Evolutionary conservation across 1,140 invertebrate species (phyloP).

Genomic region (Babylonia areolata): DNA sequence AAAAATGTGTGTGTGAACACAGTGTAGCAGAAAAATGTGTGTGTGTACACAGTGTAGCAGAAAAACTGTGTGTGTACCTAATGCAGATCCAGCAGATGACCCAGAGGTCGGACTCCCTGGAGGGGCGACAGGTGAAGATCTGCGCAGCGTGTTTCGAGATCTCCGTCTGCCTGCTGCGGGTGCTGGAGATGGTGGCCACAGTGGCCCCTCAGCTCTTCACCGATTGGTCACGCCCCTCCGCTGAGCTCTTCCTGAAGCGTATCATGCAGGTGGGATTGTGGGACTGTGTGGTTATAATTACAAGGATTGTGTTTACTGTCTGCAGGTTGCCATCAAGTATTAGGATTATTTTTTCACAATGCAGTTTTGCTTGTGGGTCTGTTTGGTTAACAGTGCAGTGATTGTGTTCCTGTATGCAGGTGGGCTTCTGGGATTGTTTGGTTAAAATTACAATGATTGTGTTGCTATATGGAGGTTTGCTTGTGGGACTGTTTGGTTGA

Average conservation of each 20-base stretch:
- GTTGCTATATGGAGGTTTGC: too few relatives aligned
- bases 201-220: conserved; percentile 82
- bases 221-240: conserved; percentile 79
- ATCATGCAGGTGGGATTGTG: conserved; percentile 83
- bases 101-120: conserved; percentile 77
- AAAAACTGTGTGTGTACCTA: too few relatives aligned
- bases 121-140: conserved; percentile 87
- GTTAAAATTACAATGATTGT: too few relatives aligned
- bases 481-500: too few relatives aligned
- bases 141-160: conserved; percentile 90
- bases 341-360: too few relatives aligned
- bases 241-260: conserved; percentile 82
- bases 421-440: too few relatives aligned
- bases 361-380: too few relatives aligned
- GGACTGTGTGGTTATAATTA: too few relatives aligned
- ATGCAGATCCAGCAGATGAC: conserved; percentile 68
- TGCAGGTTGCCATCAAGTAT: too few relatives aligned
- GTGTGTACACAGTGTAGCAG: neutral
- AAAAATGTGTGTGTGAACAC: neutral
- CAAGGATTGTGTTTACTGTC: too few relatives aligned
- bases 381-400: too few relatives aligned
- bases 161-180: conserved; percentile 83
- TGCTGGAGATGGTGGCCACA: conserved; percentile 87
- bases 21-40: neutral
- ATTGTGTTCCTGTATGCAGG: too few relatives aligned